These are phyloP conservation scores for Medauroidea extradentata DNA, from an alignment of 1,140 invertebrate species.

Conservation along the genomic window DNA sequence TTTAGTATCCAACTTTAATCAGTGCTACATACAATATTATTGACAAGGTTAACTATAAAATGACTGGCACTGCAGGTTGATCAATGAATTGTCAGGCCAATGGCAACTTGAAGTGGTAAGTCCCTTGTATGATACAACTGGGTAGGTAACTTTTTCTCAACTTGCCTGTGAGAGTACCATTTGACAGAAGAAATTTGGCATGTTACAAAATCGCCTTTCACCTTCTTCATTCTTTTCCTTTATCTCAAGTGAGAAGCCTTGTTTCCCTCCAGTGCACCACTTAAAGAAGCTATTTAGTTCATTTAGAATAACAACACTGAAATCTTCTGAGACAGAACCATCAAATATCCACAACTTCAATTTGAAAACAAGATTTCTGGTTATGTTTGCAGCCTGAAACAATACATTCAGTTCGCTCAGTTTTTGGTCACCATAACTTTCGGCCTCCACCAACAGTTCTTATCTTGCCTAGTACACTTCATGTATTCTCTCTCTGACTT, in stretches of 20 bases:
- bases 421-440: no score
- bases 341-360: not conserved
- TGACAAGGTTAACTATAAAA: no score
- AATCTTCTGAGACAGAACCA: not conserved
- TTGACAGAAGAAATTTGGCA: not conserved
- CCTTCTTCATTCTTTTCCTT: not conserved
- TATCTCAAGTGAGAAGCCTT: not conserved
- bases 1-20: no score
- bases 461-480: no score
- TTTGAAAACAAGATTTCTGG: not conserved
- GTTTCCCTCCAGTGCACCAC: conserved; percentile 7
- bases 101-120: conserved; percentile 8
- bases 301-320: not conserved
- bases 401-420: not conserved
- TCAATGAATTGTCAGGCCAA: conserved; percentile 10
- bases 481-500: no score
- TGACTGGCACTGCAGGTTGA: no score
- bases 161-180: not conserved
- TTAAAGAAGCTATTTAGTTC: conserved; percentile 2
- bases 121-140: not conserved
- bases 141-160: not conserved
- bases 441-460: no score
- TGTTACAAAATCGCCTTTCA: not conserved
- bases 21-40: no score
- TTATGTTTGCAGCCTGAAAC: conserved; percentile 6